Evolutionary conservation across 1,140 invertebrate genomes (phyloP), one percentile per base, ranked within the genome.

Genomic region (Drosophila nasuta): DNA sequence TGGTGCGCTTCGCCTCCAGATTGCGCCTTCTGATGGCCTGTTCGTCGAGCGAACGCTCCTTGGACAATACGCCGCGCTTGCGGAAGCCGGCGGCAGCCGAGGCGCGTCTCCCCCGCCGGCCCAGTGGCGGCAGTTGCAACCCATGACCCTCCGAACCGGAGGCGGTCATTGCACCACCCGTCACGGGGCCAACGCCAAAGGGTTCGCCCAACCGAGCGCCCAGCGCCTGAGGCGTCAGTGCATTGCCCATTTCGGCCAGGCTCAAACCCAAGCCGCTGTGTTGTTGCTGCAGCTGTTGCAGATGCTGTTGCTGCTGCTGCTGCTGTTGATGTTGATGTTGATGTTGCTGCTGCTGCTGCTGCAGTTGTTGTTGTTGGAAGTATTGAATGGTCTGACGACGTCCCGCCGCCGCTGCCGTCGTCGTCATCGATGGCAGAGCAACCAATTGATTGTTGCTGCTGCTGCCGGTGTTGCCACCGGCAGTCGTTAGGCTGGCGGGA

Each of bases 361-460:
- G 20, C 20, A 25, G 20, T 25, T 25, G 51, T 10, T 72, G 46
- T 49, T 91, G 91, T 64, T 92, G 81, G 52, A 91, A 91, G 52
- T 92, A 92, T 54, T 93, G 92, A 5, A 93, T 59, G 48, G 92
- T 92, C 65, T 92, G 92, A 4, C 92, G 82, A 5, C 92, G 86
- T 17, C 56, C 73, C 10, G 77, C 72, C 43, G 73, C 71, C 20
- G 30, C 7, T 2, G 17, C 46, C 2, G 46, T 20, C 17, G 15
- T n/a, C 15, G 5, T 13, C 20, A 25, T 25, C 33, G 7, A 33
- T 33, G 33, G 33, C 33, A 33, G 33, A 1, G 8, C 35, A 38
- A 10, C 6, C 20, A 25, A 25, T 10, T 38, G 35, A 38, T 8
- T 38, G 35, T 10, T 38, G 60, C 80, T 28, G 49, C 5, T 46